Percentiles rank a stretch among this genome's conserved stretches.
phyloP scores from a whole-genome alignment of 2,888 invertebrate genomes.

The Hyles lineata region DNA sequence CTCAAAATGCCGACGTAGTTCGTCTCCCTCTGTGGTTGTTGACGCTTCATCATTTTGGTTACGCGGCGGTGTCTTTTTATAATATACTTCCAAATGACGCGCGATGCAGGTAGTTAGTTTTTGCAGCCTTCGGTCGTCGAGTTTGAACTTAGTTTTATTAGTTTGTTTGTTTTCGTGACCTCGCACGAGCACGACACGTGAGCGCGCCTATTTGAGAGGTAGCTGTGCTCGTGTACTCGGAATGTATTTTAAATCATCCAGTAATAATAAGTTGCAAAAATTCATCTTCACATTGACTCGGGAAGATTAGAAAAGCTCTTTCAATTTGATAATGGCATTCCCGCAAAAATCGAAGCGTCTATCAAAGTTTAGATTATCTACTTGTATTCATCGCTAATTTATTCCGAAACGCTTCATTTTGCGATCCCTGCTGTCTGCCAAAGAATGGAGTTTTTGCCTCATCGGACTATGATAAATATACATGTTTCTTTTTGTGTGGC shows the following conservation, averaged over 20 bases:
- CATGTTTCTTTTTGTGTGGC: no score
- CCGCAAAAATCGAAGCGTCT: no score
- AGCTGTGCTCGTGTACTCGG: slow-evolving; percentile 18
- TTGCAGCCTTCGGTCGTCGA: slow-evolving; percentile 70
- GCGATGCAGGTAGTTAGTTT: slow-evolving; percentile 77
- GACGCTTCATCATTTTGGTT: slow-evolving; percentile 60
- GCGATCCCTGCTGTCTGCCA: no score
- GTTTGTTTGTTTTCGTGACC: slow-evolving; percentile 64
- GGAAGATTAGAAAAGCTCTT: no score
- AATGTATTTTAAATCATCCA: background rate
- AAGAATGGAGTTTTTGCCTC: no score
- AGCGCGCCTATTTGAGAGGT: slow-evolving; percentile 39
- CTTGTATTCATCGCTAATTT: no score
- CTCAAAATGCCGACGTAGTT: slow-evolving; percentile 50
- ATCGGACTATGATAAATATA: no score
- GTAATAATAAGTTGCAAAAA: background rate
- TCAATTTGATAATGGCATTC: no score
- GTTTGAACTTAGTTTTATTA: slow-evolving; percentile 55
- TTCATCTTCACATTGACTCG: background rate
- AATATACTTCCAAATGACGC: slow-evolving; percentile 63
- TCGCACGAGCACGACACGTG: slow-evolving; percentile 65
- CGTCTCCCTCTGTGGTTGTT: slow-evolving; percentile 57
- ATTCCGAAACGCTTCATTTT: no score
- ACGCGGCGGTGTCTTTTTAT: slow-evolving; percentile 56
- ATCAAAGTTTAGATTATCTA: no score